phyloP scores from a whole-genome alignment of 2,888 invertebrate genomes.

The Matsumyia berberina region DNA sequence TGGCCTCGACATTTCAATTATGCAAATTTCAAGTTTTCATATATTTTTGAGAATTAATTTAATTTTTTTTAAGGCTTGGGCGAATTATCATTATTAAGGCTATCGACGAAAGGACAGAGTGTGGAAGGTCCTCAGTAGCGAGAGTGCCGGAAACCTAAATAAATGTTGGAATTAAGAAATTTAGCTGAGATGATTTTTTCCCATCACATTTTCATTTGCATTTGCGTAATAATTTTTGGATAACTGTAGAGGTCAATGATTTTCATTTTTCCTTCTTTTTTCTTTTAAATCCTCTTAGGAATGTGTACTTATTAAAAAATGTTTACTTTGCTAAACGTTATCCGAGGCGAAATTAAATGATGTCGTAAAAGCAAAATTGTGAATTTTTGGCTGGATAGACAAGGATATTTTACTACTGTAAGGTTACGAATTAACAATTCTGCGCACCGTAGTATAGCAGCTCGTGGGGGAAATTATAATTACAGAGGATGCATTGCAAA shows the following conservation, averaged over 20 bases:
- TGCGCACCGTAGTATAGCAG: not conserved
- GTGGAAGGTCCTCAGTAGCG: not conserved
- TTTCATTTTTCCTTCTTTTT: conserved; percentile 4
- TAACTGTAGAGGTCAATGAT: conserved; percentile 31
- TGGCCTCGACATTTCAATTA: conserved; percentile 33
- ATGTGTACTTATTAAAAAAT: conserved; percentile 64
- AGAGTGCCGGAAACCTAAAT: conserved; percentile 5
- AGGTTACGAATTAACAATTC: conserved; percentile 20
- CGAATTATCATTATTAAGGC: conserved; percentile 31
- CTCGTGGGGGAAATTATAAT: conserved; percentile 31
- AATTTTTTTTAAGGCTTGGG: conserved; percentile 28
- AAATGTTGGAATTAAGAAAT: conserved; percentile 36
- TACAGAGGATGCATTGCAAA: conserved; percentile 27
- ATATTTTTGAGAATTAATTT: conserved; percentile 39
- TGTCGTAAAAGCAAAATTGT: conserved; percentile 41
- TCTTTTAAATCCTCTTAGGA: conserved; percentile 21
- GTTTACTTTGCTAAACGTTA: conserved; percentile 57
- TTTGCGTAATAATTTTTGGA: conserved; percentile 63
- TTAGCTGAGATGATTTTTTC: conserved; percentile 35
- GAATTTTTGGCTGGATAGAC: conserved; percentile 43
- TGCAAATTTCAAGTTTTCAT: conserved; percentile 47
- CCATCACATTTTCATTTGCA: conserved; percentile 60
- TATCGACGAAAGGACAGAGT: conserved; percentile 33
- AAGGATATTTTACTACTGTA: conserved; percentile 22
- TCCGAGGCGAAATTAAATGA: conserved; percentile 25